Base-by-base conservation (phyloP, 2,888 invertebrate species). In the Belgica antarctica region DNA sequence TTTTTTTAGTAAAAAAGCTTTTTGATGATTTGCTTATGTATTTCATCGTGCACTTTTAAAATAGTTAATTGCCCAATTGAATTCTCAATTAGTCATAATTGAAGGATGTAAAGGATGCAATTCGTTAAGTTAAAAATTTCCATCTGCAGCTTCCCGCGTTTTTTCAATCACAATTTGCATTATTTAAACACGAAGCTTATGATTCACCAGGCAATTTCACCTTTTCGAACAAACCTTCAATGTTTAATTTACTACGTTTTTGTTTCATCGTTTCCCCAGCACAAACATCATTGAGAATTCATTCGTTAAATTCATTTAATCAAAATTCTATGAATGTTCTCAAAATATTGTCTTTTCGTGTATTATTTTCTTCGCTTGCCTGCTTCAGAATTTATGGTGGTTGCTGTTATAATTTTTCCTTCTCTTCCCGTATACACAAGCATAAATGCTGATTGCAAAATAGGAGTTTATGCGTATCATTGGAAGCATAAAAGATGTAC, bases 311-410 rank as follows among this genome's bases (percentile, higher is more conserved):
- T 62, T 27, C 62, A 15, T 68, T 61, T 70, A 70, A 70, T 70
- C 70, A 70, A 70, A 70, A 70, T 70, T 70, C 70, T 61, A 41
- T 59, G 28, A 70, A 70, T 70, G 70, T 70, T 61, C 61, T 19
- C n/a, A 70, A 70, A 70, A 70, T 70, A 70, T 70, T 70, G 70
- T 70, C 70, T 70, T 27, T 70, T 24, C 36, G 34, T 25, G 46
- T 25, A 46, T 46, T 24, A 66, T 63, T 66, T 66, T 19, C 17
- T 66, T 34, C 17, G 8, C 24, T 34, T 65, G 8, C 24, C 27
- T 65, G 65, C 15, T n/a, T 36, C 28, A 47, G 19, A 61, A 63
- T 63, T 63, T 63, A 63, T 63, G 41, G 63, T 24, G 63, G 63
- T 61, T 31, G 19, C 36, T 25, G 47, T 65, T 25, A 46, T 65